These are phyloP conservation scores for Drosophila testacea DNA, from an alignment of 2,888 invertebrate genomes.

Conservation along the genomic window DNA sequence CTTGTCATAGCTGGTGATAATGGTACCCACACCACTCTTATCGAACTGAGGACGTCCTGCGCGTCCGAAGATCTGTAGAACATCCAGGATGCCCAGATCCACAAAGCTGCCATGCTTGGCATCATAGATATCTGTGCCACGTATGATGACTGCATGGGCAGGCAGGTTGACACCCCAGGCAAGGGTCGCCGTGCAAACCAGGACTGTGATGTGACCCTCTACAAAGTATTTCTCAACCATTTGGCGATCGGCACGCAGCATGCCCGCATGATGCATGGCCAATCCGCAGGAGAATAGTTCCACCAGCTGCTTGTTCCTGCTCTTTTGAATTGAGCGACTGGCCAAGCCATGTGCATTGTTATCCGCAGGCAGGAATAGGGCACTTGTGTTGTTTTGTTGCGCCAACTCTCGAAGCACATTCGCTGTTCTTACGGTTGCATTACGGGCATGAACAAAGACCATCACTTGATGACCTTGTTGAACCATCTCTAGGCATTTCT, in stretches of 20 bases:
- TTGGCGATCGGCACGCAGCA: constrained; percentile 94
- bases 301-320: constrained; percentile 92
- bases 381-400: constrained; percentile 89
- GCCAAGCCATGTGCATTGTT: constrained; percentile 89
- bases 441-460: constrained; percentile 99
- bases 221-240: constrained; percentile 96
- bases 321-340: constrained; percentile 89
- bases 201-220: constrained; percentile 93
- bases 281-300: constrained; percentile 95
- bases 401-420: constrained; percentile 93
- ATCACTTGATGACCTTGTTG: constrained; percentile 96
- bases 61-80: constrained; percentile 98
- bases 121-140: constrained; percentile 96
- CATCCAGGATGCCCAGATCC: constrained; percentile 98
- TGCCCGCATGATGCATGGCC: constrained; percentile 98
- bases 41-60: constrained; percentile 99
- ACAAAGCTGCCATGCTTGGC: constrained; percentile 97
- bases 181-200: constrained; percentile 98
- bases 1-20: constrained; percentile 97
- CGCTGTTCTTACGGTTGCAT: constrained; percentile 96
- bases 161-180: constrained; percentile 99
- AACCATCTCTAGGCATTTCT: constrained; percentile 94
- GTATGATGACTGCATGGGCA: constrained; percentile 96
- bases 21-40: constrained; percentile 96
- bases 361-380: constrained; percentile 89